Conservation (phyloP, 2,797 vertebrate genomes). For the Myiotriccus ornatus region DNA sequence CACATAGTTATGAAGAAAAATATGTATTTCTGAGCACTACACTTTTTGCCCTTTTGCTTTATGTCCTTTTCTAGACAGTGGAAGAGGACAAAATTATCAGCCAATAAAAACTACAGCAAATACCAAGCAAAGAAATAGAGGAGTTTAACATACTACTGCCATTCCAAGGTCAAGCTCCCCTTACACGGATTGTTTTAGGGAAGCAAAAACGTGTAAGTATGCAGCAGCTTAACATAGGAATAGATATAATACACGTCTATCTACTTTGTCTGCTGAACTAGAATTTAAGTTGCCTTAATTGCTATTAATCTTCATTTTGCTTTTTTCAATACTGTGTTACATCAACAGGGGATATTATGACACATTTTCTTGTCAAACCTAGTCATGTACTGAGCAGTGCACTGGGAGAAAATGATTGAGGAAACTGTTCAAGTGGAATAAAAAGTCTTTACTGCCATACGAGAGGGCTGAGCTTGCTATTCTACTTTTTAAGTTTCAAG, state of each 20-base stretch:
- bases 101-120: neutral
- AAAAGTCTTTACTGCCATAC: neutral
- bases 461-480: slow-evolving; percentile 1
- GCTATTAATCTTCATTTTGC: slow-evolving; percentile 24
- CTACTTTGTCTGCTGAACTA: neutral
- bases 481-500: neutral
- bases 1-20: neutral
- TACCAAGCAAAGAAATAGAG: neutral
- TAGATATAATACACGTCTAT: neutral
- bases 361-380: slow-evolving; percentile 8
- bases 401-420: slow-evolving; percentile 14
- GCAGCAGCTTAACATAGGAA: neutral
- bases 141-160: neutral
- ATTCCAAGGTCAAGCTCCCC: slow-evolving; percentile 9
- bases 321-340: slow-evolving; percentile 8
- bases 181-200: neutral
- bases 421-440: neutral
- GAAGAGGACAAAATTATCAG: slow-evolving; percentile 27
- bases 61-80: neutral
- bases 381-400: neutral
- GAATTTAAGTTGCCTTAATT: slow-evolving; percentile 4
- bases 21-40: neutral
- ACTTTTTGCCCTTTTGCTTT: slow-evolving; percentile 9
- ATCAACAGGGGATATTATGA: neutral
- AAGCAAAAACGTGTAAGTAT: neutral